Conservation (phyloP, 2,888 invertebrate species). For the Eristalinus aeneus region DNA sequence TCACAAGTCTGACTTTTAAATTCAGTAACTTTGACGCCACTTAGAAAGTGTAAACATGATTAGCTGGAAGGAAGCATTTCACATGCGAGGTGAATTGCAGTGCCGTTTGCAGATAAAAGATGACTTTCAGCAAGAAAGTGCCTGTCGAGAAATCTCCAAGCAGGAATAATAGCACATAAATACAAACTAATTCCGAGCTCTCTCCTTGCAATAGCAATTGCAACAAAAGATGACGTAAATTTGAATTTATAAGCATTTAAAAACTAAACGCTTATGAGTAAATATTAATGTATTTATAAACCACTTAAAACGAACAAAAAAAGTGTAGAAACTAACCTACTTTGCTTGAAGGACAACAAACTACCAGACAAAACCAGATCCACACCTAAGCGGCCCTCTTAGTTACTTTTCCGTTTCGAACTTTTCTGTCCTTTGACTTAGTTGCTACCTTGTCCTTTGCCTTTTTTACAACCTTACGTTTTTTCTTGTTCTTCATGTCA, state of each 20-base stretch:
- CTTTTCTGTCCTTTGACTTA: conserved; percentile 72
- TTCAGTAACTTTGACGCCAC: no score
- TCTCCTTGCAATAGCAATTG: no score
- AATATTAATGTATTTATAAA: conserved; percentile 43
- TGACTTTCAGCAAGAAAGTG: no score
- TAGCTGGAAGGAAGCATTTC: no score
- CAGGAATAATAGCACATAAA: no score
- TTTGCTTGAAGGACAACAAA: background rate
- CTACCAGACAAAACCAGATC: background rate
- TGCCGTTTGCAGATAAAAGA: no score
- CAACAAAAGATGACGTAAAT: background rate
- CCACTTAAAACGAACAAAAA: conserved; percentile 18
- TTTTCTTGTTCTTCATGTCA: conserved; percentile 44
- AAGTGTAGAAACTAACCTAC: conserved; percentile 14
- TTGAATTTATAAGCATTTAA: background rate
- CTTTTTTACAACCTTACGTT: conserved; percentile 70
- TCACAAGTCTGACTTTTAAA: no score
- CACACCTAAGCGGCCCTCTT: conserved; percentile 68
- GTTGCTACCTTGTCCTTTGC: conserved; percentile 43
- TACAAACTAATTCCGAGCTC: no score
- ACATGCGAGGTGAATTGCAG: no score
- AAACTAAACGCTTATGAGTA: background rate
- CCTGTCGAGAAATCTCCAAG: no score
- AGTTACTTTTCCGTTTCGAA: conserved; percentile 75
- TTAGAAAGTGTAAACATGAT: no score